Base-by-base conservation (phyloP, 2,797 vertebrate genomes). In the Geotrypetes seraphini region DNA sequence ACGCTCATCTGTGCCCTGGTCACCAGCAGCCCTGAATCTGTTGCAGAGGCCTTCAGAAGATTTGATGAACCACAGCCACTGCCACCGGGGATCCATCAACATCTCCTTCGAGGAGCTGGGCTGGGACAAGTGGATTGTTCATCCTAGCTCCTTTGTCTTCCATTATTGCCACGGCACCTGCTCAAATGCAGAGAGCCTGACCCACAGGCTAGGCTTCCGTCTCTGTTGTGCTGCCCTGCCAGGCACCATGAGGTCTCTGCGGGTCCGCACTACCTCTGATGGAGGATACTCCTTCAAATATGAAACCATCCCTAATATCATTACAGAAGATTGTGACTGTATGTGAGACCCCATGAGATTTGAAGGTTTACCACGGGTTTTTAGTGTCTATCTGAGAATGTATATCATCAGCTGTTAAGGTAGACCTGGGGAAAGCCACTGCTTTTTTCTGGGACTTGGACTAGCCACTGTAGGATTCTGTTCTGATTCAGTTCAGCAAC, bases 111-210 rank as follows among this genome's bases (percentile, higher is more conserved):
- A 88, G 54, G 92, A 96, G 46, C 73, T 98, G 47, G 91, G 90
- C 43, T 97, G 94, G 95, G 87, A 87, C 32, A 86, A 70, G 34
- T 98, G 95, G 95, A 95, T 97, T 0, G 74, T 96, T 17, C 73
- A 96, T 8, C 93, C 95, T 1, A 81, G 83, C 27, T 73, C 61
- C 33, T 83, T 98, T 18, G 73, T 80, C 25, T 97, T 98, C 66
- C 73, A 84, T 57, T 96, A 96, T 49, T 97, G 94, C 41, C 83
- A 89, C 0, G 95, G 93, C 1, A 86, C 78, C 69, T 98, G 94
- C 0, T 77, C 84, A 0, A 66, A 75, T 20, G 33, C 30, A 16
- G 68, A 59, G 4, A 62, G 66, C 11, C 64, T 78, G 16, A 60
- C 66, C 20, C 58, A 78, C 4, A 18, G 57, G n/a, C 71, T 88